A percentile compares a stretch with the other conserved stretches of the same genome.
phyloP scores from a whole-genome alignment of 2,888 invertebrate genomes.

The Phragmatobia fuliginosa region DNA sequence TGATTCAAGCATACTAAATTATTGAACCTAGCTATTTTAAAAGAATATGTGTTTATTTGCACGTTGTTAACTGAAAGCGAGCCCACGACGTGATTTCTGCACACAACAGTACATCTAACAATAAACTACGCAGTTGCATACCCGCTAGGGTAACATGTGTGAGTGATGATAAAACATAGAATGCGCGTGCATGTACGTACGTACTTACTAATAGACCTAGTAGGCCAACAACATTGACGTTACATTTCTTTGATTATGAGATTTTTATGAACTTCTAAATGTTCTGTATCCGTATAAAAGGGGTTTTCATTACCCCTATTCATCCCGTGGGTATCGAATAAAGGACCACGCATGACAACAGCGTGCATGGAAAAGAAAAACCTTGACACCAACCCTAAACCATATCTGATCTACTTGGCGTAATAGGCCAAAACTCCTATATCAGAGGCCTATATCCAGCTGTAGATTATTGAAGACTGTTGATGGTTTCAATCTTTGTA shows the following conservation, averaged over 20 bases:
- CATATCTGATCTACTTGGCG: no score
- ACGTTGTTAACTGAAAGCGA: conserved; percentile 37
- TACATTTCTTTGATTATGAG: conserved; percentile 31
- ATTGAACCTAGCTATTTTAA: not conserved
- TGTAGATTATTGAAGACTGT: no score
- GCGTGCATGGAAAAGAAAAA: no score
- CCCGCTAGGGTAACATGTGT: conserved; percentile 56
- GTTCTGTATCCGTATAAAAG: not conserved
- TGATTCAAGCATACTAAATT: conserved; percentile 5
- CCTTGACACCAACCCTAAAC: no score
- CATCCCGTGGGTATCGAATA: no score
- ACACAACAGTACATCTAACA: conserved; percentile 63
- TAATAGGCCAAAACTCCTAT: no score
- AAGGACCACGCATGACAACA: no score
- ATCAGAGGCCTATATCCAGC: no score
- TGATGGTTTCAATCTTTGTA: no score
- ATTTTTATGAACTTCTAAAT: not conserved
- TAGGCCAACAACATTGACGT: conserved; percentile 44
- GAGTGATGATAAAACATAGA: conserved; percentile 58
- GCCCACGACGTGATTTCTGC: conserved; percentile 50
- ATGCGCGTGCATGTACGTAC: conserved; percentile 56
- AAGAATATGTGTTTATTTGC: conserved; percentile 31
- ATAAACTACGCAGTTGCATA: conserved; percentile 79
- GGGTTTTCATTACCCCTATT: no score
- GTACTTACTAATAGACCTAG: conserved; percentile 65